A percentile compares a stretch with the other conserved stretches of the same genome.
These are phyloP conservation scores for Paracanthobrama guichenoti DNA, from an alignment of 2,113 vertebrate species.

Conservation along the genomic window DNA sequence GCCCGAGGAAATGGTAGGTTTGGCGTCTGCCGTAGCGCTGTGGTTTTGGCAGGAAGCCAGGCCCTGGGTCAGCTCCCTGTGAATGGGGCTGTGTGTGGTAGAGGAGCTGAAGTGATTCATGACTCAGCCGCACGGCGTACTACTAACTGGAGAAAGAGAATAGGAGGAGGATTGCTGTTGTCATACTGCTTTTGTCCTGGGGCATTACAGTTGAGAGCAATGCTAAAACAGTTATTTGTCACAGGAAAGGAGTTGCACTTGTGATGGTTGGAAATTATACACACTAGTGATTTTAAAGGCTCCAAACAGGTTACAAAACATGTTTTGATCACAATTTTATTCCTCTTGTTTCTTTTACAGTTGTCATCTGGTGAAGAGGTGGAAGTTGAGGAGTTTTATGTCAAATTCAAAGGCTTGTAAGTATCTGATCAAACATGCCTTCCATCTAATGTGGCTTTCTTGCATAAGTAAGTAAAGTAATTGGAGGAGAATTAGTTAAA, in stretches of 20 bases:
- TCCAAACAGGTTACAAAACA: neutral
- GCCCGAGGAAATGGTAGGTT: constrained; percentile 93
- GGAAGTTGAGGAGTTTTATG: constrained; percentile 95
- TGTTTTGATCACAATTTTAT: constrained; percentile 19
- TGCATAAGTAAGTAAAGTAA: neutral
- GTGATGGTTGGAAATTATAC: neutral
- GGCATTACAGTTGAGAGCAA: constrained; percentile 19
- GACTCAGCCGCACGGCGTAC: constrained; percentile 72
- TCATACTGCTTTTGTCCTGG: constrained; percentile 23
- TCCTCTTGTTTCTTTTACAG: constrained; percentile 76
- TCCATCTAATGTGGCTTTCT: neutral
- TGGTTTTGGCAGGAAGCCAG: constrained; percentile 90
- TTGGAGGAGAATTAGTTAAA: neutral
- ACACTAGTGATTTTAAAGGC: constrained; percentile 26
- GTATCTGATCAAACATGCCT: constrained; percentile 62
- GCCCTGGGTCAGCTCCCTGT: constrained; percentile 86
- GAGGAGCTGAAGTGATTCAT: constrained; percentile 90
- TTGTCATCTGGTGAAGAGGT: constrained; percentile 88
- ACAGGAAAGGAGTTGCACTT: constrained; percentile 32
- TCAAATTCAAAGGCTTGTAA: constrained; percentile 99
- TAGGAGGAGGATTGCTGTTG: constrained; percentile 59
- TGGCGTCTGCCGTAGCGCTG: constrained; percentile 89
- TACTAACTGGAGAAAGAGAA: constrained; percentile 42
- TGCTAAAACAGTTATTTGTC: constrained; percentile 40
- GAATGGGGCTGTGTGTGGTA: constrained; percentile 89